Evolutionary conservation across 1,140 invertebrate species (phyloP).

Genomic region (Diprion similis): DNA sequence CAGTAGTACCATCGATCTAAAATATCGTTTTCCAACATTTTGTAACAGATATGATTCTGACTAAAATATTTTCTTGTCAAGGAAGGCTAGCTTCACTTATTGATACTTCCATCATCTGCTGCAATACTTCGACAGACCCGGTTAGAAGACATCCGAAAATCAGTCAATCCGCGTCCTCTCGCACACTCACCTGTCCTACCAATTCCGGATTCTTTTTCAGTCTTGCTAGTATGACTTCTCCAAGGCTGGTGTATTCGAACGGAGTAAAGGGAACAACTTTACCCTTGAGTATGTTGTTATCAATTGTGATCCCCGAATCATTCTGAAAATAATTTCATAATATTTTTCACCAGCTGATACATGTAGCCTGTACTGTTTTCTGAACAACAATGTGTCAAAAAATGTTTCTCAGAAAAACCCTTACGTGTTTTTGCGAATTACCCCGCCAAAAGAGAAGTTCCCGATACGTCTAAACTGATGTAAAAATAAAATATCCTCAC

Average conservation of each 20-base stretch:
- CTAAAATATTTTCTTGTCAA: neutral
- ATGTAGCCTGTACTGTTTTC: no score
- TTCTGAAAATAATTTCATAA: neutral
- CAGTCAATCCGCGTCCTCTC: neutral
- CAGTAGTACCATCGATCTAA: slow-evolving; percentile 61
- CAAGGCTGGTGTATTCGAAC: neutral
- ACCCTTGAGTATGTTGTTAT: neutral
- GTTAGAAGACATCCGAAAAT: neutral
- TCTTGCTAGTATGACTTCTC: neutral
- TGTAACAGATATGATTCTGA: neutral
- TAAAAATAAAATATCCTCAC: no score
- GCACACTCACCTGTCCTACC: neutral
- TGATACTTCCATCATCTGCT: neutral
- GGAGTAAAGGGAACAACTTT: neutral
- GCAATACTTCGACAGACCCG: neutral
- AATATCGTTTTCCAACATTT: slow-evolving; percentile 23
- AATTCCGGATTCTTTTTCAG: neutral
- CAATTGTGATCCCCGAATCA: neutral
- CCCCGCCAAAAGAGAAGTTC: no score
- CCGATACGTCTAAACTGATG: no score
- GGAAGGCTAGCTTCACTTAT: neutral
- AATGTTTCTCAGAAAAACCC: no score
- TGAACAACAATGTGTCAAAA: no score
- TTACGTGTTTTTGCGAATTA: no score
- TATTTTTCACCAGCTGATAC: no score